Percentiles rank a stretch among this genome's conserved stretches.
phyloP scores from a whole-genome alignment of 2,888 invertebrate species.

The Plebejus anna region DNA sequence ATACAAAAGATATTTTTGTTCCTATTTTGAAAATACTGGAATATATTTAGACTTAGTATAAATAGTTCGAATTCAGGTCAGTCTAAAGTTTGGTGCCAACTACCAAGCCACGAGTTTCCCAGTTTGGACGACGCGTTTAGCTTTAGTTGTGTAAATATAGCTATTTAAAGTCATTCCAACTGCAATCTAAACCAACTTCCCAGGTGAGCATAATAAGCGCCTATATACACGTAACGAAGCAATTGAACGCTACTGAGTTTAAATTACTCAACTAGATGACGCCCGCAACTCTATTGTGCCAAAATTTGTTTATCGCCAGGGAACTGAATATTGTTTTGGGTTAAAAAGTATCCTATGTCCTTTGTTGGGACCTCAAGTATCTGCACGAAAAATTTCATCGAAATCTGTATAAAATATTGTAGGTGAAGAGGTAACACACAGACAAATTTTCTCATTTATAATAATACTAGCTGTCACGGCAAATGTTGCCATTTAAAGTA shows the following conservation, averaged over 20 bases:
- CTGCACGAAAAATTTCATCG: too few species aligned
- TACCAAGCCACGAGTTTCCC: neutral
- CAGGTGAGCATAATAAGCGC: neutral
- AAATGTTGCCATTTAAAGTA: too few species aligned
- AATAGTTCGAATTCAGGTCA: neutral
- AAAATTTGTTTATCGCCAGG: neutral
- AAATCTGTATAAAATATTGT: too few species aligned
- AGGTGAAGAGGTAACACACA: too few species aligned
- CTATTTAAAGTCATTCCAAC: neutral
- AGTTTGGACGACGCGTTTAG: neutral
- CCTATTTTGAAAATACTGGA: neutral
- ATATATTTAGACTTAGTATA: constrained; percentile 1
- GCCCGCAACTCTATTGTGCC: too few species aligned
- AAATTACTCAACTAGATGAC: neutral
- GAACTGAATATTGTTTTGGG: neutral
- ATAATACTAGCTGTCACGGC: too few species aligned
- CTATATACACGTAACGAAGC: neutral
- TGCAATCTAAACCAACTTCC: constrained; percentile 5
- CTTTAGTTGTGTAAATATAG: neutral
- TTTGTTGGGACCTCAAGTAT: too few species aligned
- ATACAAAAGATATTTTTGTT: neutral
- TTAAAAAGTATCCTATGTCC: too few species aligned
- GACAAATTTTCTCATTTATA: too few species aligned
- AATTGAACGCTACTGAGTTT: neutral
- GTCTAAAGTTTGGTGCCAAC: neutral